phyloP scores from a whole-genome alignment of 1,140 invertebrate genomes.

The Aphelenchoides avenae region DNA sequence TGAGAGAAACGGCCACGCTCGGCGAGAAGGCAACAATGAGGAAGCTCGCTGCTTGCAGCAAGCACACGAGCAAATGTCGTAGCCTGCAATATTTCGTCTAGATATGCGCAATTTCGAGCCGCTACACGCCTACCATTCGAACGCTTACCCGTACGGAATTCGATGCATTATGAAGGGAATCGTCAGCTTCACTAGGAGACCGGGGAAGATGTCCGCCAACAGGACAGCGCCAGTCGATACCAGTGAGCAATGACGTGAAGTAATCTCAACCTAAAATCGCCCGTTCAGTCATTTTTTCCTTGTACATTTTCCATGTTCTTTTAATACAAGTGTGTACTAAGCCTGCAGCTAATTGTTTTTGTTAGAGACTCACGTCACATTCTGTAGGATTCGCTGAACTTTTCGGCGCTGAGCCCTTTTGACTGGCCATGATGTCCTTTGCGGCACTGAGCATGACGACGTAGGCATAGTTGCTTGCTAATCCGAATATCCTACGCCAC shows the following conservation, averaged over 20 bases:
- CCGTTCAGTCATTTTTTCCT: no score
- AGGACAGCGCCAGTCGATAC: conserved; percentile 45
- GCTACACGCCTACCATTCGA: no score
- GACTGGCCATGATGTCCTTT: conserved; percentile 39
- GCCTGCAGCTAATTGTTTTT: no score
- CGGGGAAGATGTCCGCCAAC: conserved; percentile 46
- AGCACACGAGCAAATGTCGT: conserved; percentile 36
- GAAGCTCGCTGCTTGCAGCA: conserved; percentile 24
- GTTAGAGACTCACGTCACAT: conserved; percentile 33
- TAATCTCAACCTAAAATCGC: not conserved
- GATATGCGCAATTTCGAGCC: no score
- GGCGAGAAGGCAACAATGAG: conserved; percentile 36
- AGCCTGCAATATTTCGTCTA: conserved; percentile 25
- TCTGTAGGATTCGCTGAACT: no score
- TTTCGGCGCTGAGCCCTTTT: conserved; percentile 4
- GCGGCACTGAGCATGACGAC: conserved; percentile 41
- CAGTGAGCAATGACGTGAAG: no score
- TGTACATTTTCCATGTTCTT: no score
- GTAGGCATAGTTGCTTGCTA: conserved; percentile 45
- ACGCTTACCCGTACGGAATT: conserved; percentile 39
- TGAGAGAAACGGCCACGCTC: conserved; percentile 21
- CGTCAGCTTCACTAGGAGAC: conserved; percentile 33
- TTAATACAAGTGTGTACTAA: no score
- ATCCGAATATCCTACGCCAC: conserved; percentile 34
- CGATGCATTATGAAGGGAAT: conserved; percentile 38